These are phyloP conservation scores for Anticlea derivata DNA, from an alignment of 2,888 invertebrate genomes.

Conservation along the genomic window DNA sequence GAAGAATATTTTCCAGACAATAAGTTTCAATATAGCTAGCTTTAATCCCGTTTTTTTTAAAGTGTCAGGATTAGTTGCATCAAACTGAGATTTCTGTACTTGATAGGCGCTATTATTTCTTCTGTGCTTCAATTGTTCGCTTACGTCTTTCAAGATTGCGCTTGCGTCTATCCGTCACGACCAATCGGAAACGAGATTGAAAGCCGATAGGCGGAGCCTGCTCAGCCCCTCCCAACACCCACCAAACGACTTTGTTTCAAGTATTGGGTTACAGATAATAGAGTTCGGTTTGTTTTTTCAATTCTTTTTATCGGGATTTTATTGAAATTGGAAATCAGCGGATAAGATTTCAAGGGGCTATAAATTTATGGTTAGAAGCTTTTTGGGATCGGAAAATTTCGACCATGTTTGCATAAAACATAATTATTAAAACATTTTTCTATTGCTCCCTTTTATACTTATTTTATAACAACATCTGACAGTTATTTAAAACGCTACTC, in stretches of 20 bases:
- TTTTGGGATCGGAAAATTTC: constrained; percentile 30
- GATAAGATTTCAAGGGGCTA: constrained; percentile 49
- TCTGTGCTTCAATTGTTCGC: constrained; percentile 65
- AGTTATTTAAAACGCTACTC: no score
- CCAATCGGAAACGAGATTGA: constrained; percentile 61
- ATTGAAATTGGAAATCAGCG: constrained; percentile 55
- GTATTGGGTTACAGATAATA: constrained; percentile 72
- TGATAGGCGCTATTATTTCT: constrained; percentile 6
- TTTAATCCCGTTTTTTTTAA: no score
- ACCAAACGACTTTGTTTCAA: constrained; percentile 50
- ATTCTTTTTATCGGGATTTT: constrained; percentile 54
- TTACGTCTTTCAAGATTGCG: constrained; percentile 56
- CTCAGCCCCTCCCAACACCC: constrained; percentile 63
- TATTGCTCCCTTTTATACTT: no score
- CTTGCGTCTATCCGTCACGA: constrained; percentile 48
- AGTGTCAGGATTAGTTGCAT: background rate
- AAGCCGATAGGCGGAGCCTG: constrained; percentile 55
- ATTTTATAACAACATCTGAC: no score
- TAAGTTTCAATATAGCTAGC: background rate
- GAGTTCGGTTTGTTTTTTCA: constrained; percentile 53
- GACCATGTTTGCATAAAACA: constrained; percentile 14
- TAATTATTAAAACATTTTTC: background rate
- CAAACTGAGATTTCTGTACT: background rate
- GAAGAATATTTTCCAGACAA: background rate
- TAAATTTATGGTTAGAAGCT: constrained; percentile 42